A percentile compares a stretch with the other conserved stretches of the same genome.
These are phyloP conservation scores for Coenonympha arcania DNA, from an alignment of 2,888 invertebrate genomes.

Conservation along the genomic window DNA sequence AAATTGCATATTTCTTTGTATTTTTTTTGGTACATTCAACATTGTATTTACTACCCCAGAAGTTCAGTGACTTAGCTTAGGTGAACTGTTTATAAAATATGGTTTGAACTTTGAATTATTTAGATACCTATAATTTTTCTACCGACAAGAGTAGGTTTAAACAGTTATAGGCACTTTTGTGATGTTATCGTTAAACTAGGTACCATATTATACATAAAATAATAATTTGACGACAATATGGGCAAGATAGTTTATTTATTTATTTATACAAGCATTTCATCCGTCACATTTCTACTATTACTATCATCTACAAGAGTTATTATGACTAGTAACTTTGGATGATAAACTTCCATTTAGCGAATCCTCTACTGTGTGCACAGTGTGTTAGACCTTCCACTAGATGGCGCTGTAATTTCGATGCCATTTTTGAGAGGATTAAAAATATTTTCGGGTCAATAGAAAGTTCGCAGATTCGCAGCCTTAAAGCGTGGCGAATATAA, in stretches of 20 bases:
- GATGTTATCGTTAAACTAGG: no score
- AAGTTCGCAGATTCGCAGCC: not conserved
- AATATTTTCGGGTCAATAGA: not conserved
- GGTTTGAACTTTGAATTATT: no score
- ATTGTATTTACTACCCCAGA: no score
- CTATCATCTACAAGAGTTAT: constrained; percentile 29
- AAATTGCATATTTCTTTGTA: not conserved
- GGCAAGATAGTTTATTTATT: no score
- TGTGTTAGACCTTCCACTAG: not conserved
- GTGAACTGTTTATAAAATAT: no score
- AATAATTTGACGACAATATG: no score
- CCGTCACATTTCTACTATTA: not conserved
- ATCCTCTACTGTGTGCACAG: constrained; percentile 7
- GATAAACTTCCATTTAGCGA: constrained; percentile 14
- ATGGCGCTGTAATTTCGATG: not conserved
- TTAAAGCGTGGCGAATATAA: not conserved
- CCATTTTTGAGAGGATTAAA: no score
- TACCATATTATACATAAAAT: no score
- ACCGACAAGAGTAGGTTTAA: no score
- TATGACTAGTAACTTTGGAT: constrained; percentile 29
- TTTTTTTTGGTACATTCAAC: not conserved
- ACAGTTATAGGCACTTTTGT: no score
- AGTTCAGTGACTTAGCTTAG: no score
- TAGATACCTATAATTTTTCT: no score
- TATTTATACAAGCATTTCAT: not conserved